Evolutionary conservation across 2,113 vertebrate genomes (phyloP).

Genomic region (Phalacrocorax aristotelis): DNA sequence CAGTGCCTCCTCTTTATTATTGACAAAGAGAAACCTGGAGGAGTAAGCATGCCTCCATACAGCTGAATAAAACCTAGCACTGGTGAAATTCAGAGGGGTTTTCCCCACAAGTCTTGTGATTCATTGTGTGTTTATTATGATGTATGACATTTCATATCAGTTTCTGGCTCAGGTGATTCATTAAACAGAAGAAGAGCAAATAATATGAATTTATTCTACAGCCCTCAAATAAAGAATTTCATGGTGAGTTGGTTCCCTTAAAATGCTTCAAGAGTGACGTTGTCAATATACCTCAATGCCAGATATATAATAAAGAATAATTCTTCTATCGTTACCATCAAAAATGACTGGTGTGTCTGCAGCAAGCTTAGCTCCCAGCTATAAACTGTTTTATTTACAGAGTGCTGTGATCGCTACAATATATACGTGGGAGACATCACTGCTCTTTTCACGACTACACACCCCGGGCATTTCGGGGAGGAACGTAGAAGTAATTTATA

Average conservation of each 20-base stretch:
- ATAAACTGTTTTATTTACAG: not conserved
- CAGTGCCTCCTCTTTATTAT: not conserved
- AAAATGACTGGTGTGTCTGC: not conserved
- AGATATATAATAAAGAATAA: not conserved
- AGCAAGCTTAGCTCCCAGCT: not conserved
- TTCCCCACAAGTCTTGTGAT: not conserved
- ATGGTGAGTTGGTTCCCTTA: not conserved
- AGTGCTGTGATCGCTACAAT: rapidly evolving
- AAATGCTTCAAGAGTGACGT: not conserved
- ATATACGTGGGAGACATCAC: not conserved
- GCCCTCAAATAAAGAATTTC: not conserved
- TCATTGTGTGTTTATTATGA: not conserved
- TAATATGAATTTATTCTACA: not conserved
- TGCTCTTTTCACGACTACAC: not conserved
- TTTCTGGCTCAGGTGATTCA: not conserved
- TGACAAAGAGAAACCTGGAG: not conserved
- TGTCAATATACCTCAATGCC: not conserved
- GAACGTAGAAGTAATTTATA: not conserved
- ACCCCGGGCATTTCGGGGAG: not conserved
- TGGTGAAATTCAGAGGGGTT: slow-evolving; percentile 19
- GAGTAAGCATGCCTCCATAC: not conserved
- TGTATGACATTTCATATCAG: not conserved
- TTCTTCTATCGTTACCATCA: not conserved
- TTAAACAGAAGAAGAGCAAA: not conserved
- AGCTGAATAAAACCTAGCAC: not conserved